Evolutionary conservation across 2,113 vertebrate genomes (phyloP), one percentile per base, ranked within the genome.

Genomic region (Sciurus niger): DNA sequence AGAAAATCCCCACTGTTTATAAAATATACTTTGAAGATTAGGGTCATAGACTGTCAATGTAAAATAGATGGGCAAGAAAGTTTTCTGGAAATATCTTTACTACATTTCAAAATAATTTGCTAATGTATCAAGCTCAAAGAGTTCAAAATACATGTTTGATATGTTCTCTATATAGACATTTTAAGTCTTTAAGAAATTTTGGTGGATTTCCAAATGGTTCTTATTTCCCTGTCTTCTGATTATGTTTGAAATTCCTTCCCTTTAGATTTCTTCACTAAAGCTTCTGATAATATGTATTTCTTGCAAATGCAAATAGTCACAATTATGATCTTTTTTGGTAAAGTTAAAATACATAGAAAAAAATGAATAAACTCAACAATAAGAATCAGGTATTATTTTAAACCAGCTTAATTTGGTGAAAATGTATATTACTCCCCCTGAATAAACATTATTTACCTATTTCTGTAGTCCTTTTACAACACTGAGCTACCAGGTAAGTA

Each of bases 401-500:
- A 95, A 73, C 84, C 65, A 86, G 25, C 37, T 82, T 82, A 93
- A 89, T 85, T 51, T 43, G 48, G 34, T 89, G 37, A 93, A 96
- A 94, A 83, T 92, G 30, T 95, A 87, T 84, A 92, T 95, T 95
- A 16, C 34, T 78, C 68, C 80, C 93, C 97, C 80, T 63, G 95
- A 95, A 85, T 89, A 95, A 94, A 82, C 87, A 93, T 97, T 92
- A 88, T 96, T 97, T 87, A 79, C 78, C 95, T 97, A 93, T 85
- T 98, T 92, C 79, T 97, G 80, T 83, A 91, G 83, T 97, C 97
- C 68, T 98, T 97, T 98, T 96, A 95, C 97, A 98, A 99, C 98
- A 97, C 87, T 97, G 94, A 98, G 97, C 95, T 98, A 93, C 96
- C 96, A 97, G 96, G 96, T 98, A 98, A 98, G 98, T 98, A 96